Evolutionary conservation across 2,113 vertebrate species (phyloP).

Genomic region (Anarrhichthys ocellatus): DNA sequence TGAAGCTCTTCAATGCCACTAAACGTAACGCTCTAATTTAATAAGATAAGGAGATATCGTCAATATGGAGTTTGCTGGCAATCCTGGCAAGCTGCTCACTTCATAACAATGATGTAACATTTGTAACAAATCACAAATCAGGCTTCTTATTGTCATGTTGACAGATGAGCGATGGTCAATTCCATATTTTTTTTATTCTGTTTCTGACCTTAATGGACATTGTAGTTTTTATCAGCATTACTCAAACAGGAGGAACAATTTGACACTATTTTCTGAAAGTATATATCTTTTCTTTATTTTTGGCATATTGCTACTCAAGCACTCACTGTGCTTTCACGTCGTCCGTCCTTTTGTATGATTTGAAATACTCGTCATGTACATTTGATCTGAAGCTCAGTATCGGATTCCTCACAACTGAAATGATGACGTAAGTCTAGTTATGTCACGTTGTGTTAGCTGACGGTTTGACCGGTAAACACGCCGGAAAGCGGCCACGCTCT

Average conservation of each 20-base stretch:
- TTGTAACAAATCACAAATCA: background rate
- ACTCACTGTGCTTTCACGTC: background rate
- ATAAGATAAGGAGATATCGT: background rate
- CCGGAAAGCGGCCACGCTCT: background rate
- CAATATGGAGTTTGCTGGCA: background rate
- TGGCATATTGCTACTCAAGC: background rate
- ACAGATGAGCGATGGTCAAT: background rate
- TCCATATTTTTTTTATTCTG: background rate
- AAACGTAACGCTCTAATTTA: background rate
- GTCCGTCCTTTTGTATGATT: background rate
- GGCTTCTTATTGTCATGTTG: background rate
- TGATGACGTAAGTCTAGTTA: constrained; percentile 53
- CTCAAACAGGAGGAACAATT: background rate
- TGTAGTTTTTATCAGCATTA: background rate
- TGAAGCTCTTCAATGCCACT: background rate
- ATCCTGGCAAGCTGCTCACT: background rate
- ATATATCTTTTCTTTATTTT: background rate
- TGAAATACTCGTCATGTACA: too few species aligned
- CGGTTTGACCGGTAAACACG: background rate
- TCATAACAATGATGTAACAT: background rate
- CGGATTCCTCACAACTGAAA: background rate
- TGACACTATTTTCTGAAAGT: background rate
- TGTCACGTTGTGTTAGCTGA: constrained; percentile 35
- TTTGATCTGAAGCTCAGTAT: constrained; percentile 1
- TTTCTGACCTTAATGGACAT: background rate